Base-by-base conservation (phyloP, 2,113 vertebrate species). In the Stegostoma tigrinum region DNA sequence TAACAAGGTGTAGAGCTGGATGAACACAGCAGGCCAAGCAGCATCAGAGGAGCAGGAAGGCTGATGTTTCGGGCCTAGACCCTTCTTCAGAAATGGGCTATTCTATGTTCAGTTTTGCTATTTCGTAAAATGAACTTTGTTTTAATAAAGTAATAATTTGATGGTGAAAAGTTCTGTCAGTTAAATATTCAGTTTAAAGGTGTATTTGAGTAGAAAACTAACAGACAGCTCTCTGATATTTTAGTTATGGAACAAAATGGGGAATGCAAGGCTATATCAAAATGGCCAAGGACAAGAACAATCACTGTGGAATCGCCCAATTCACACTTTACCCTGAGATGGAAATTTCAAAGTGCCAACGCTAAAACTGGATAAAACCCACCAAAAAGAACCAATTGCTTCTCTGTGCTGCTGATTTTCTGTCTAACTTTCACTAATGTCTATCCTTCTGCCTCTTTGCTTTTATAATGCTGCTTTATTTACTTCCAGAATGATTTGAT, bases 121-220 rank as follows among this genome's bases (percentile, higher is more conserved):
- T n/a, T 80, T 83, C 14, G 1, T 42, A n/a, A 72, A 30, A 72
- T 80, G 78, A 0, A 0, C 17, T 70, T 0, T 95, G 87, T 96
- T 96, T 96, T 91, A 96, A 96, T 96, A 96, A 97, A 96, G 42
- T 97, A 27, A 96, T 96, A 94, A 97, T 97, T 96, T 97, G 97
- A 97, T 96, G 75, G 2, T n/a, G 10, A 86, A 86, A 21, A 19
- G 5, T 42, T 42, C n/a, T 45, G 83, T 86, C 5, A 72, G 27
- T 72, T 30, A 72, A 72, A 72, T 72, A 6, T 72, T 72, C 70
- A 30, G 27, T 72, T 72, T 72, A 72, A 72, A 72, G 70, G 27
- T 72, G 70, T 72, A 23, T 72, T 72, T 72, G 24, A 72, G 27
- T 23, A 27, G 70, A 72, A 72, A 72, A 6, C 70, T 72, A 72